Evolutionary conservation across 2,888 invertebrate genomes (phyloP), one percentile per base, ranked within the genome.

Genomic region (Drosophila pseudotakahashii): DNA sequence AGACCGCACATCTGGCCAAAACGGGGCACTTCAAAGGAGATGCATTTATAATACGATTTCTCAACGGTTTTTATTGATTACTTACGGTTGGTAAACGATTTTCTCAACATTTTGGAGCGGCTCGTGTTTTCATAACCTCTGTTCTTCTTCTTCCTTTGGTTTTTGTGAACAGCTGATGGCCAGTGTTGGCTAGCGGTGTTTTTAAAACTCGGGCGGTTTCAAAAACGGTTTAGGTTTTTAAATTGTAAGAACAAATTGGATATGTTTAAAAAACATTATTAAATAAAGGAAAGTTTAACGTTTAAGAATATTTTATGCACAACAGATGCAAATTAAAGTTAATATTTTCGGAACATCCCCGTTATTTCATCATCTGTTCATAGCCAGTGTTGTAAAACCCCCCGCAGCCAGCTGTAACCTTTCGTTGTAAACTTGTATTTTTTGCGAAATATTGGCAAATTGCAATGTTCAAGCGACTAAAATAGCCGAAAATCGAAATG

Each of bases 71-170:
- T 68, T 13, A 63, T 64, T 50, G n/a, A 59, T 72, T 61, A 75
- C 76, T 77, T 76, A 91, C 91, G 77, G 52, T 74, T 88, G 76
- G 69, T 79, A 1, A 91, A 47, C 34, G 84, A 63, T 79, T 81
- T 89, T 30, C 78, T 76, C 39, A 89, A 77, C 89, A 89, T 89
- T 78, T 74, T 70, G 59, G 63, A 23, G 51, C 66, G 59, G 74
- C 72, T 67, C 78, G 69, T 78, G 88, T 86, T 86, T 78, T 83
- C 84, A 84, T 88, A 84, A 84, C 78, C 78, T 51, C 9, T 67
- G 55, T 57, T 53, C 57, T 57, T 73, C 61, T 50, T 73, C 51
- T 61, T 41, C 10, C 16, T 30, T 26, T 16, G 36, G 14, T 13
- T 36, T 32, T 1, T 11, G 4, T 16, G 26, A 55, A 44, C 52